phyloP scores from a whole-genome alignment of 2,888 invertebrate species.

The Seira musarum region DNA sequence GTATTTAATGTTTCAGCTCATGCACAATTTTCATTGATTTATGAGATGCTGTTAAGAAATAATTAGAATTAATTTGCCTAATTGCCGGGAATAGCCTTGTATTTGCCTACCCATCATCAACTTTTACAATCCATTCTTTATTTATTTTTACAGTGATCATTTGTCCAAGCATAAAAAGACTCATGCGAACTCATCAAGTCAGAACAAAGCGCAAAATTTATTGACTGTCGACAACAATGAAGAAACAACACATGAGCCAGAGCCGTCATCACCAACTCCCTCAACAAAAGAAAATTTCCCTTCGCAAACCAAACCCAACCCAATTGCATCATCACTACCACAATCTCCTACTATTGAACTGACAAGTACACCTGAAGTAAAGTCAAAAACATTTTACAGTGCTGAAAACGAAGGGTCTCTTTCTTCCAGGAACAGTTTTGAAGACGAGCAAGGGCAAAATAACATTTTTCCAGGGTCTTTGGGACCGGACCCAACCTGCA shows the following conservation, averaged over 20 bases:
- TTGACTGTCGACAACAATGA: conserved; percentile 17
- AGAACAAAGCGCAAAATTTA: conserved; percentile 60
- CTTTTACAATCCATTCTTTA: not conserved
- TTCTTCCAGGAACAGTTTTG: conserved; percentile 41
- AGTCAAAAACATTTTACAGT: no score
- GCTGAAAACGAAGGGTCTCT: no score
- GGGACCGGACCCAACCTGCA: conserved; percentile 6
- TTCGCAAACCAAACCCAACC: conserved; percentile 36
- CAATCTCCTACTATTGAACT: not conserved
- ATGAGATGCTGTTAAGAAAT: no score
- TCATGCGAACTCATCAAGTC: conserved; percentile 71
- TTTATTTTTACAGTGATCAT: conserved; percentile 72
- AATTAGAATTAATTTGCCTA: no score
- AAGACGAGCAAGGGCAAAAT: conserved; percentile 40
- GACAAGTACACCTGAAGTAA: not conserved
- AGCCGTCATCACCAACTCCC: conserved; percentile 4
- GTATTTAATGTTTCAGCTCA: no score
- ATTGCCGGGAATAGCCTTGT: no score
- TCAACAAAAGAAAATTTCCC: conserved; percentile 34
- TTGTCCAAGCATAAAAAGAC: conserved; percentile 75
- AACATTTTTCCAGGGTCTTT: conserved; percentile 35
- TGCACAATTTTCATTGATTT: no score
- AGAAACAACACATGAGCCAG: conserved; percentile 30
- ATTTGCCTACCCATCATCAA: no score
- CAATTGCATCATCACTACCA: conserved; percentile 47